phyloP scores from a whole-genome alignment of 92 coral and sea anemone species.

The Zoanthus gigantus region DNA sequence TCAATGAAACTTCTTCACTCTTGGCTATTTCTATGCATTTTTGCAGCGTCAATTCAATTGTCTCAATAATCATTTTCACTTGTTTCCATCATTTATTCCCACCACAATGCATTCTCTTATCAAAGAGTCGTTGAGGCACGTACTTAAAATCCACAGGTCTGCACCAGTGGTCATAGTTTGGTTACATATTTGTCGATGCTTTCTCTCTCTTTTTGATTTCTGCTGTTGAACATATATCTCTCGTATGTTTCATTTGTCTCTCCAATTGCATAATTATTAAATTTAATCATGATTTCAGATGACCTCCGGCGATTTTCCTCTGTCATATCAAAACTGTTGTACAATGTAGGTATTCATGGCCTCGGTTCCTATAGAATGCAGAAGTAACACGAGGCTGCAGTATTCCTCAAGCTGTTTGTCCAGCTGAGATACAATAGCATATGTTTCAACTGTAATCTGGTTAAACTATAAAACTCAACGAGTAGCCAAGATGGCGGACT shows the following conservation, averaged over 20 bases:
- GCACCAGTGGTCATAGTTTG: conserved; percentile 29
- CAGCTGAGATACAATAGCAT: too few species aligned
- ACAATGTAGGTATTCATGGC: neutral
- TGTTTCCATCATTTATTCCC: neutral
- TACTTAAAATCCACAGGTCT: conserved; percentile 44
- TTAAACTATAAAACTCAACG: too few species aligned
- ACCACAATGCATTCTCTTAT: neutral
- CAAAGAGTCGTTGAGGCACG: conserved; percentile 18
- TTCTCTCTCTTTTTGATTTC: conserved; percentile 1
- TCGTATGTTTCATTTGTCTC: neutral
- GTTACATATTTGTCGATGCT: conserved; percentile 32
- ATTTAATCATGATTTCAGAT: neutral
- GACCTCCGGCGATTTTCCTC: too few species aligned
- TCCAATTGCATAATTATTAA: neutral
- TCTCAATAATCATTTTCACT: neutral
- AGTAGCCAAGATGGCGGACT: too few species aligned
- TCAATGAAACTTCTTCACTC: neutral
- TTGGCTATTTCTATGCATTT: conserved; percentile 1
- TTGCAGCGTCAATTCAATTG: neutral
- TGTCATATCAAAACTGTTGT: neutral
- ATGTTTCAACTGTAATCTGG: too few species aligned
- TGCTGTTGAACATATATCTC: too few species aligned
- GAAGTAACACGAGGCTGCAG: neutral
- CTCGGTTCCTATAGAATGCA: neutral
- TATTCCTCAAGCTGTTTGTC: neutral